These are phyloP conservation scores for Drosophila neocordata DNA, from an alignment of 1,140 invertebrate genomes.

Conservation along the genomic window DNA sequence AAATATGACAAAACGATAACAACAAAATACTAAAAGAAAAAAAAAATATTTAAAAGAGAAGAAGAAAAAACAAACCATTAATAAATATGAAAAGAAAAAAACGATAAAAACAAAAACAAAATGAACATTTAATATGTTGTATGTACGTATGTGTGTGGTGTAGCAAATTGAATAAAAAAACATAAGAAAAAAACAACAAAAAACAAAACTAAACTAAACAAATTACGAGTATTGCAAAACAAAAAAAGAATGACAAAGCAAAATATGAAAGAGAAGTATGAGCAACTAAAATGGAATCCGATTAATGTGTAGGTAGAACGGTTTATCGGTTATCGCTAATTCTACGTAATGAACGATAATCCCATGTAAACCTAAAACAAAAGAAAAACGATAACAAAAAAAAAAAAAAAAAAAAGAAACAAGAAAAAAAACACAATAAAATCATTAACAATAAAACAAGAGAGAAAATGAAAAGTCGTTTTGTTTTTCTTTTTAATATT, in stretches of 20 bases:
- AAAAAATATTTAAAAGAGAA: conserved; percentile 10
- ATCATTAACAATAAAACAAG: conserved; percentile 6
- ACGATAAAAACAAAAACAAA: conserved; percentile 8
- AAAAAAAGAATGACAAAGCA: conserved; percentile 1
- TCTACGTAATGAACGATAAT: conserved; percentile 40
- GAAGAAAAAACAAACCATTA: conserved; percentile 30
- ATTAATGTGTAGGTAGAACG: conserved; percentile 28
- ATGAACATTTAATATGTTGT: conserved; percentile 42
- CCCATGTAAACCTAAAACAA: background rate
- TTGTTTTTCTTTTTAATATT: too few species aligned
- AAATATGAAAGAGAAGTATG: background rate
- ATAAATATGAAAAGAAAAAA: conserved; percentile 6
- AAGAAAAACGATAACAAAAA: background rate
- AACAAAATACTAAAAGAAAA: conserved; percentile 55
- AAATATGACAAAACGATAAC: conserved; percentile 46
- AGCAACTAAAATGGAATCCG: conserved; percentile 12
- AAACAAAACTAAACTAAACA: conserved; percentile 18
- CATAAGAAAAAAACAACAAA: conserved; percentile 22
- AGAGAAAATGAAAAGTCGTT: background rate
- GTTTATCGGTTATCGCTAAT: conserved; percentile 33
- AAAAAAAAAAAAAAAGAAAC: background rate
- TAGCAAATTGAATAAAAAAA: conserved; percentile 37
- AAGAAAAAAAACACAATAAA: background rate
- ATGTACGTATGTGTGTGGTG: conserved; percentile 46
- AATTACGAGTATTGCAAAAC: conserved; percentile 6